phyloP scores from a whole-genome alignment of 2,888 invertebrate genomes.

The Drosophila infuscata region DNA sequence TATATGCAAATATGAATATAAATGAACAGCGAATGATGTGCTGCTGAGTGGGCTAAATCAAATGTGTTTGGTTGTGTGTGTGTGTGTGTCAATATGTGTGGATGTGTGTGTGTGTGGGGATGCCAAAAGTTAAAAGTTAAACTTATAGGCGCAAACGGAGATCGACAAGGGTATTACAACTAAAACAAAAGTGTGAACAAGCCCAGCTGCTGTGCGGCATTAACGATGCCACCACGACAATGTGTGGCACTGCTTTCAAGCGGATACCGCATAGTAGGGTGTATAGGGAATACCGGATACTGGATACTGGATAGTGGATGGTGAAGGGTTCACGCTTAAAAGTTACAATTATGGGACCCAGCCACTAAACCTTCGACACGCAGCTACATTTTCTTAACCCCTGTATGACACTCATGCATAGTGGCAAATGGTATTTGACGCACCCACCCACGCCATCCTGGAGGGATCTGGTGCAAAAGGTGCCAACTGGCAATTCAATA shows the following conservation, averaged over 20 bases:
- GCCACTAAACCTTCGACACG: slow-evolving; percentile 25
- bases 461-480: slow-evolving; percentile 5
- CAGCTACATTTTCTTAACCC: slow-evolving; percentile 34
- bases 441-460: background rate
- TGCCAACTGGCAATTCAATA: slow-evolving; percentile 42
- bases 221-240: slow-evolving; percentile 36
- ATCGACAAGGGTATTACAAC: slow-evolving; percentile 63
- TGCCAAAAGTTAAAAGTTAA: slow-evolving; percentile 65
- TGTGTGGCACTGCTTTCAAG: slow-evolving; percentile 10
- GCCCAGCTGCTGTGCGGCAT: slow-evolving; percentile 50
- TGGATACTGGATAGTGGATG: background rate
- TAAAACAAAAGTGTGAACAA: slow-evolving; percentile 63
- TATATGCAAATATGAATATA: slow-evolving; percentile 77
- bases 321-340: slow-evolving; percentile 15
- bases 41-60: slow-evolving; percentile 34
- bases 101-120: slow-evolving; percentile 9
- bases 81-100: slow-evolving; percentile 6
- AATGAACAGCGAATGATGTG: slow-evolving; percentile 62
- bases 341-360: slow-evolving; percentile 55
- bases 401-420: background rate
- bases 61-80: slow-evolving; percentile 1
- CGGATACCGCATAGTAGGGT: background rate
- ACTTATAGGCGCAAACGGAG: slow-evolving; percentile 54
- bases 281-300: background rate
- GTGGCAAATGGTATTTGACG: slow-evolving; percentile 37